Conservation (phyloP, 2,888 invertebrate genomes). For the Drosophila falleni region DNA sequence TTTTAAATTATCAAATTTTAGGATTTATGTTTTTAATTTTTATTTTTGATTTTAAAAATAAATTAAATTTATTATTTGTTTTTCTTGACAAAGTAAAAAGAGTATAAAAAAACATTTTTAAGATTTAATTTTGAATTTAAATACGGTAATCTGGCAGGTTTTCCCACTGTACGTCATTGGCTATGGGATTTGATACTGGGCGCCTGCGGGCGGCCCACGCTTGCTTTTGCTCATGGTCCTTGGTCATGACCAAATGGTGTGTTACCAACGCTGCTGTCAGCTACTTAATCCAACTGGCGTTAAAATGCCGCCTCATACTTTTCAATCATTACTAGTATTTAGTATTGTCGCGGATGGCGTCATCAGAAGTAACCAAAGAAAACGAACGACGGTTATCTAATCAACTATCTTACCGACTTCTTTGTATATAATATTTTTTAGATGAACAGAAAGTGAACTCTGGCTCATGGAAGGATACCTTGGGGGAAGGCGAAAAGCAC, state of each 20-base stretch:
- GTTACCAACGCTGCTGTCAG: constrained; percentile 2
- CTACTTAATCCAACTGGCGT: constrained; percentile 14
- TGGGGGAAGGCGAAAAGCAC: constrained; percentile 48
- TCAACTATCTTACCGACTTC: not conserved
- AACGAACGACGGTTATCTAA: not conserved
- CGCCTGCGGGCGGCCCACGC: not conserved
- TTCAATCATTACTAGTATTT: constrained; percentile 11
- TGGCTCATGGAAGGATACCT: constrained; percentile 91
- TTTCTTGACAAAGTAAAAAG: too few species aligned
- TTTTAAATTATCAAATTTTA: too few species aligned
- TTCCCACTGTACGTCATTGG: not conserved
- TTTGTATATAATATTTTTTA: constrained; percentile 9
- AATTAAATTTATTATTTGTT: too few species aligned
- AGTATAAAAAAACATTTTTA: too few species aligned
- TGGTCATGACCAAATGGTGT: constrained; percentile 36
- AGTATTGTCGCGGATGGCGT: constrained; percentile 20
- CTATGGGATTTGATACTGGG: constrained; percentile 47
- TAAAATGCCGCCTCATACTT: constrained; percentile 33
- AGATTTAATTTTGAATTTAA: too few species aligned
- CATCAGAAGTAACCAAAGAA: constrained; percentile 10
- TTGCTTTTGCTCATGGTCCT: constrained; percentile 25
- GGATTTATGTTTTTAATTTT: too few species aligned
- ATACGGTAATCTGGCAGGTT: not conserved
- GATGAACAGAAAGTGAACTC: constrained; percentile 92
- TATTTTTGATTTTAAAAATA: too few species aligned